Percentiles rank a stretch among this genome's conserved stretches.
Evolutionary conservation across 30 jellyfish, hydroid and myxozoan genomes (phyloP).

Genomic region (Hydractinia symbiolongicarpus): DNA sequence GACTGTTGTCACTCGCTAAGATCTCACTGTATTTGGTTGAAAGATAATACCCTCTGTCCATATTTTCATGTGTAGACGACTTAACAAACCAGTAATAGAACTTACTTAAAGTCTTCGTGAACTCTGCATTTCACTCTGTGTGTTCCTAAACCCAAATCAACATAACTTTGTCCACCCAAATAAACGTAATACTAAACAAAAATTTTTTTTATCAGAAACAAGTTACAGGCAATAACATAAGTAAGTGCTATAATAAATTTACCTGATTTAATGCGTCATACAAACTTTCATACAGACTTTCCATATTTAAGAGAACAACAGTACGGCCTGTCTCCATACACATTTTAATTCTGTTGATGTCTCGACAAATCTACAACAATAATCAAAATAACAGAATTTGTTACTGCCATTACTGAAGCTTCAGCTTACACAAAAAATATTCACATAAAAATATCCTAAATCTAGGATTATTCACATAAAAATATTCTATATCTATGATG

Average conservation of each 20-base stretch:
- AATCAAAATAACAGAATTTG: background rate
- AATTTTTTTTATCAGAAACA: background rate
- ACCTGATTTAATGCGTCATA: conserved; percentile 75
- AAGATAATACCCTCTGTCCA: background rate
- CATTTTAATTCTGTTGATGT: conserved; percentile 57
- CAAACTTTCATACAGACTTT: conserved; percentile 59
- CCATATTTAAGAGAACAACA: conserved; percentile 59
- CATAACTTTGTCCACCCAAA: conserved; percentile 71
- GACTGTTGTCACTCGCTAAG: no score
- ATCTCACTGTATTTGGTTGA: no score
- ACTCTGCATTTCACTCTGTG: conserved; percentile 84
- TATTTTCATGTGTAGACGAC: background rate
- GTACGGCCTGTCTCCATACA: conserved; percentile 87
- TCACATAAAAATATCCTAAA: background rate
- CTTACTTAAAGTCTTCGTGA: conserved; percentile 69
- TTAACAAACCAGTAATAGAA: background rate
- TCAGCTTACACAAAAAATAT: no score
- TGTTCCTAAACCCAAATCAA: conserved; percentile 73
- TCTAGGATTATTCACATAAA: background rate
- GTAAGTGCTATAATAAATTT: background rate
- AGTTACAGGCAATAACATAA: background rate
- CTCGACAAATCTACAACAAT: conserved; percentile 49
- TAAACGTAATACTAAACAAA: conserved; percentile 44
- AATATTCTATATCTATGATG: no score
- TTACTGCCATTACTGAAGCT: no score